A percentile compares a stretch with the other conserved stretches of the same genome.
phyloP scores from a whole-genome alignment of 2,113 vertebrate species.

The Ia io region DNA sequence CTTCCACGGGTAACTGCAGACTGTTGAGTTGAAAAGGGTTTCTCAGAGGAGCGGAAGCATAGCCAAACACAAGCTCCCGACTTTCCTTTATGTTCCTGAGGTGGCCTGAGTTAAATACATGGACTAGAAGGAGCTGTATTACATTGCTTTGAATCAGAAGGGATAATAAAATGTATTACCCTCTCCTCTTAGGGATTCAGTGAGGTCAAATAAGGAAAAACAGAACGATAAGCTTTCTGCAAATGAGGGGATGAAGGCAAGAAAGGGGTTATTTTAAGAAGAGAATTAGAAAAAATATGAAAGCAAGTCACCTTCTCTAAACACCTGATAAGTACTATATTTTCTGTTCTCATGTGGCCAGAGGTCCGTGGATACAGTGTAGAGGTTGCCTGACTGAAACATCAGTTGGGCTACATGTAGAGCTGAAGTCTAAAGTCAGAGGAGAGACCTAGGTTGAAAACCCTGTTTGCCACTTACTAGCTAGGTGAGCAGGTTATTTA shows the following conservation, averaged over 20 bases:
- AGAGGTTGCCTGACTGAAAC: neutral
- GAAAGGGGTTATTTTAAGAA: constrained; percentile 27
- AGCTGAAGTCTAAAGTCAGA: neutral
- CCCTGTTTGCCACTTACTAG: neutral
- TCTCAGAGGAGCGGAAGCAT: constrained; percentile 50
- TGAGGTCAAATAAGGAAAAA: constrained; percentile 48
- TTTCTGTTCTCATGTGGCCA: neutral
- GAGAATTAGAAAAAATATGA: neutral
- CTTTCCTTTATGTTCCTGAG: constrained; percentile 23
- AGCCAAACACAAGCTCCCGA: neutral
- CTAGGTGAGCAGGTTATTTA: neutral
- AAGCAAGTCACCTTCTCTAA: neutral
- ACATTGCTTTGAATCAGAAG: constrained; percentile 44
- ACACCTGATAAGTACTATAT: neutral
- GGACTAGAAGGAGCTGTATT: constrained; percentile 45
- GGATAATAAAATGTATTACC: constrained; percentile 38
- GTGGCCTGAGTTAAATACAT: constrained; percentile 44
- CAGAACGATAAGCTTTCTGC: neutral
- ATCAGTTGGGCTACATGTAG: neutral
- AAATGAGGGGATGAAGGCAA: constrained; percentile 8
- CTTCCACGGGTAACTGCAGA: constrained; percentile 54
- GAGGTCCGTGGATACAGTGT: neutral
- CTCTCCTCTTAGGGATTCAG: constrained; percentile 41
- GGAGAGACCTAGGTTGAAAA: neutral
- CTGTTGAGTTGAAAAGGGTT: constrained; percentile 25